These are phyloP conservation scores for Neomonachus schauinslandi DNA, from an alignment of 2,113 vertebrate species.

Conservation along the genomic window DNA sequence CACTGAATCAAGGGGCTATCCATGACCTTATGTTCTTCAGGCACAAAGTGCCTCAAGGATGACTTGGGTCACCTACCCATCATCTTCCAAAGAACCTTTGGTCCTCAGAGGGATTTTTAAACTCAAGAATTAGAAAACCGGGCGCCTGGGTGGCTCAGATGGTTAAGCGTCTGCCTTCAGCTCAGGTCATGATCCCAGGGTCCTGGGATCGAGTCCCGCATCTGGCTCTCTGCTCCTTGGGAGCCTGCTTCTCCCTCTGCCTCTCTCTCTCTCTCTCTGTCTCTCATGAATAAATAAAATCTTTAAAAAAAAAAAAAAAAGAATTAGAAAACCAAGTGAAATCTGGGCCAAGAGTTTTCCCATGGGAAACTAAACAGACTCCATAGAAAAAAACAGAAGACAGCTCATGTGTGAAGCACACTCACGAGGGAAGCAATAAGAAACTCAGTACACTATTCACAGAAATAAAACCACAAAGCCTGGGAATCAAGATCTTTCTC, in stretches of 20 bases:
- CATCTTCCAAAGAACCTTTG: neutral
- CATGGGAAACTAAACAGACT: neutral
- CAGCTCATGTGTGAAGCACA: neutral
- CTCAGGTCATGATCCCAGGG: too few relatives aligned
- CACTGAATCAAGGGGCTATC: neutral
- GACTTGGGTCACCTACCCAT: neutral
- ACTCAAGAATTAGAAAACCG: constrained; percentile 59
- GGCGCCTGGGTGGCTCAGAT: too few relatives aligned
- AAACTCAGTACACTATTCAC: neutral
- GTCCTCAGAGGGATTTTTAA: constrained; percentile 46
- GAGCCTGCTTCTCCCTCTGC: too few relatives aligned
- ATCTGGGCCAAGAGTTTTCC: constrained; percentile 63
- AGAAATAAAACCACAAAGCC: neutral
- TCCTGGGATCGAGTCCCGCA: too few relatives aligned
- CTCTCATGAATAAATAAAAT: too few relatives aligned
- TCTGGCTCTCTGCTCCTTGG: too few relatives aligned
- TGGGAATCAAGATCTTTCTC: neutral
- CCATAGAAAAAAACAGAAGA: neutral
- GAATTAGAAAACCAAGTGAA: constrained; percentile 67
- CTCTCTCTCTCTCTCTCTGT: too few relatives aligned
- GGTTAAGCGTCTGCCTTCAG: too few relatives aligned
- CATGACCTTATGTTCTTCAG: neutral
- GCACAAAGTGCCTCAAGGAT: neutral
- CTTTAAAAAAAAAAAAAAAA: too few relatives aligned
- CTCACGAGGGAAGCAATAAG: constrained; percentile 34